Percentiles rank a stretch among this genome's conserved stretches.
Conservation (phyloP, 2,797 vertebrate genomes). For the Microctenopoma steveboyesi region DNA sequence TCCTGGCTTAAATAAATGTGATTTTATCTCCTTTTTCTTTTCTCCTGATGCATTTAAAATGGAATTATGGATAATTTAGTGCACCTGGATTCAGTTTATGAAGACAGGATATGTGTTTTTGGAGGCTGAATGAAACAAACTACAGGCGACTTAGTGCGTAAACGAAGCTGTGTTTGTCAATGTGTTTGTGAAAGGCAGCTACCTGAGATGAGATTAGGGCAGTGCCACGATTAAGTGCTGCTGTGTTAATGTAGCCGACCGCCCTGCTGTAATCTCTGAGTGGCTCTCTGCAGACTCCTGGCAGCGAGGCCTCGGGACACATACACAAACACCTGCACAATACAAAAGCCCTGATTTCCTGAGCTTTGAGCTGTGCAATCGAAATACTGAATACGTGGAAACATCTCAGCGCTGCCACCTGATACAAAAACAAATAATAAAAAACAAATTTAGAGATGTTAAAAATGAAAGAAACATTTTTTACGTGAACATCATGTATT, state of each 20-base stretch:
- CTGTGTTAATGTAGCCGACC: conserved; percentile 77
- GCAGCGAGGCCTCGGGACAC: conserved; percentile 58
- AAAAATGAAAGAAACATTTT: not conserved
- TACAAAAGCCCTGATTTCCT: conserved; percentile 54
- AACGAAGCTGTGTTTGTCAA: conserved; percentile 45
- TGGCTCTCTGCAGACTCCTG: conserved; percentile 68
- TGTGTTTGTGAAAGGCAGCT: conserved; percentile 63
- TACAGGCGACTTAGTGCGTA: conserved; percentile 26
- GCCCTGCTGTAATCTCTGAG: conserved; percentile 70
- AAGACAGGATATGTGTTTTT: too few relatives aligned
- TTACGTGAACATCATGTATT: too few relatives aligned
- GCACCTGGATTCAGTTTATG: conserved; percentile 29
- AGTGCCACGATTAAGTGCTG: conserved; percentile 72
- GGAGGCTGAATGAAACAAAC: conserved; percentile 21
- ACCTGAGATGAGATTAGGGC: conserved; percentile 79
- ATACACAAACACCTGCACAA: conserved; percentile 29
- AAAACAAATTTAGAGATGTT: not conserved
- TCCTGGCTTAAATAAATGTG: too few relatives aligned
- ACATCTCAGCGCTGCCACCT: conserved; percentile 4
- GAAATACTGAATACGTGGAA: conserved; percentile 29
- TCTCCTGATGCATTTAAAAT: not conserved
- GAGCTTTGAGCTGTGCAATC: conserved; percentile 47
- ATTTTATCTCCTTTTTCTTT: not conserved
- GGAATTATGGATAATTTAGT: conserved; percentile 19
- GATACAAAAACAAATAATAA: not conserved